Conservation (phyloP, 2,888 invertebrate genomes). For the Dastarcus helophoroides region DNA sequence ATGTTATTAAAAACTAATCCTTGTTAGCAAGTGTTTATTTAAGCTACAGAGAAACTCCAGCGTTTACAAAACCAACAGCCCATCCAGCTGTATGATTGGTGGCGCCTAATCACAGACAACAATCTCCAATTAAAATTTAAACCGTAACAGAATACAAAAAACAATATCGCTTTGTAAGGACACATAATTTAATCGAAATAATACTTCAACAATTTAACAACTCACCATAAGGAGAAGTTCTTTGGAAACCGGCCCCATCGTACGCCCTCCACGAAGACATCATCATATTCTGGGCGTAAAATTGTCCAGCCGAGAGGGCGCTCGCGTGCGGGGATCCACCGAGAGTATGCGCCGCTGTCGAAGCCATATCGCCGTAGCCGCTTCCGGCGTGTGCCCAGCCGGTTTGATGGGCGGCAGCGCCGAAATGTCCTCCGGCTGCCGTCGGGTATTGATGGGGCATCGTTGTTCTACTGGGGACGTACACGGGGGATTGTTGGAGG, state of each 20-base stretch:
- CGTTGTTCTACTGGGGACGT: constrained; percentile 52
- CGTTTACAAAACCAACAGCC: no score
- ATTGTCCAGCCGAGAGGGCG: constrained; percentile 46
- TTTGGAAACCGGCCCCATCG: constrained; percentile 64
- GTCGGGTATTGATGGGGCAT: constrained; percentile 42
- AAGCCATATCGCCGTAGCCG: constrained; percentile 34
- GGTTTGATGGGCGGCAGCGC: constrained; percentile 22
- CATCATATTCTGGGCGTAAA: constrained; percentile 72
- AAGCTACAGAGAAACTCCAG: no score
- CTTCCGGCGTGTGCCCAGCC: constrained; percentile 25
- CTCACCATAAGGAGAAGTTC: constrained; percentile 69
- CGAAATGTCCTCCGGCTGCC: constrained; percentile 29
- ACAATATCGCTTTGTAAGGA: no score
- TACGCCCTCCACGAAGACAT: constrained; percentile 65
- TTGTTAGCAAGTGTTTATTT: no score
- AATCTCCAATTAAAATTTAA: no score
- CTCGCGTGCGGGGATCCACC: constrained; percentile 38
- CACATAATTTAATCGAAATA: no score
- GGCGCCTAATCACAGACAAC: no score
- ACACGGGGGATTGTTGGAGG: constrained; percentile 49
- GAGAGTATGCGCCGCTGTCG: constrained; percentile 35
- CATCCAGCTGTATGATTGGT: no score
- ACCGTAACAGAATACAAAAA: no score
- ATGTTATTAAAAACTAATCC: no score
- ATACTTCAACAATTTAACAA: constrained; percentile 7